A percentile compares a stretch with the other conserved stretches of the same genome.
Evolutionary conservation across 2,797 vertebrate genomes (phyloP).

Genomic region (Petrocephalus schoutedeni): DNA sequence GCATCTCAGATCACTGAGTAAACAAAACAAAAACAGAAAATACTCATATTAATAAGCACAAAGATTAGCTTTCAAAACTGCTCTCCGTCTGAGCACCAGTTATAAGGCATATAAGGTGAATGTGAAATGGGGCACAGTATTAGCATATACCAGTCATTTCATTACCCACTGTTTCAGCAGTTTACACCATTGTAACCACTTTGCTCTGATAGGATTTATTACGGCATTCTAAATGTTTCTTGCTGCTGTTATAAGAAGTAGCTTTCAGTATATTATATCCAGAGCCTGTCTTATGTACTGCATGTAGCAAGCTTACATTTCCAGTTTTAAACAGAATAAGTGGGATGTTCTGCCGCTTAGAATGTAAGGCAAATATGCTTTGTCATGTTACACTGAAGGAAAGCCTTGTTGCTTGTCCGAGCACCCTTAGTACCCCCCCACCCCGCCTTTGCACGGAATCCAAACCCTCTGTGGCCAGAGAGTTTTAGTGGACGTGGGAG

Average conservation of each 20-base stretch:
- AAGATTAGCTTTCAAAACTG: not conserved
- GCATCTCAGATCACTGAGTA: not conserved
- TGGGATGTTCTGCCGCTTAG: not conserved
- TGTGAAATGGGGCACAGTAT: not conserved
- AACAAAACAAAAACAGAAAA: not conserved
- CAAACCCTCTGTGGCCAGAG: not conserved
- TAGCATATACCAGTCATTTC: not conserved
- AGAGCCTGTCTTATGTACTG: not conserved
- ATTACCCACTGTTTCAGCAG: not conserved
- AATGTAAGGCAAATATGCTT: not conserved
- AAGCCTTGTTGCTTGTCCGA: not conserved
- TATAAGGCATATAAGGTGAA: constrained; percentile 21
- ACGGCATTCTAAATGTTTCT: not conserved
- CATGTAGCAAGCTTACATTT: not conserved
- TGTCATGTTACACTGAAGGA: not conserved
- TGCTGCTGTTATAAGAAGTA: not conserved
- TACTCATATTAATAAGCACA: not conserved
- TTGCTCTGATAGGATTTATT: not conserved
- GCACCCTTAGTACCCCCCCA: not conserved
- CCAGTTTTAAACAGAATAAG: not conserved
- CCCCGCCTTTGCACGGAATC: not conserved
- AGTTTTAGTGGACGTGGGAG: not conserved
- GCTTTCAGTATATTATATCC: not conserved
- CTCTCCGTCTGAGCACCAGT: constrained; percentile 4
- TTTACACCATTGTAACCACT: not conserved